phyloP scores from a whole-genome alignment of 1,140 invertebrate species.

The Macrocentrus cingulum region DNA sequence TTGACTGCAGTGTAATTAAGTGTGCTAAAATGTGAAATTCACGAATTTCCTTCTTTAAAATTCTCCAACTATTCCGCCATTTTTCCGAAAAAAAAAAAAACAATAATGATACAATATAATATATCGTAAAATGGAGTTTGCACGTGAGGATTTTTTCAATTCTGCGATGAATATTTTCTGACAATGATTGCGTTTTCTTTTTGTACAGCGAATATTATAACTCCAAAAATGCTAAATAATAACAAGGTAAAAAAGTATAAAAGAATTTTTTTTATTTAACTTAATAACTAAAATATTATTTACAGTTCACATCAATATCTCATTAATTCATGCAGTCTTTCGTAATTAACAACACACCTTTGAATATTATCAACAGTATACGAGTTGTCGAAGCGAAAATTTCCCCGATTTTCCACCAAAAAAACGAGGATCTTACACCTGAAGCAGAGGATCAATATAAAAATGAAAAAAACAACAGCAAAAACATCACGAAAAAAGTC shows the following conservation, averaged over 20 bases:
- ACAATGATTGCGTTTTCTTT: constrained; percentile 47
- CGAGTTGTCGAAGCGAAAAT: not conserved
- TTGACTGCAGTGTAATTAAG: no score
- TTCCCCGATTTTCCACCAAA: not conserved
- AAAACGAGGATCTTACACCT: not conserved
- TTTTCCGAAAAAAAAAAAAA: no score
- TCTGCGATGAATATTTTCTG: constrained; percentile 35
- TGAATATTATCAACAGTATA: not conserved
- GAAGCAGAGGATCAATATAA: not conserved
- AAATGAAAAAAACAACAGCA: not conserved
- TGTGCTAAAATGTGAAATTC: no score
- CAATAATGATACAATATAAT: no score
- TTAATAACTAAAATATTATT: not conserved
- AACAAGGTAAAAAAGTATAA: constrained; percentile 39
- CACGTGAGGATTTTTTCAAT: constrained; percentile 18
- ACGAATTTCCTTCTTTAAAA: no score
- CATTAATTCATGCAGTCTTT: constrained; percentile 10
- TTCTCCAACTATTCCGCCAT: no score
- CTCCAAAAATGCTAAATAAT: constrained; percentile 43
- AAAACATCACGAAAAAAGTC: not conserved
- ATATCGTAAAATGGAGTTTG: no score
- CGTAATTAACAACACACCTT: no score
- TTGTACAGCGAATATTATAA: constrained; percentile 53
- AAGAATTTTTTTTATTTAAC: constrained; percentile 27
- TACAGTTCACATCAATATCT: not conserved